Conservation (phyloP, 2,113 vertebrate genomes). For the Sylvilagus bachmani region DNA sequence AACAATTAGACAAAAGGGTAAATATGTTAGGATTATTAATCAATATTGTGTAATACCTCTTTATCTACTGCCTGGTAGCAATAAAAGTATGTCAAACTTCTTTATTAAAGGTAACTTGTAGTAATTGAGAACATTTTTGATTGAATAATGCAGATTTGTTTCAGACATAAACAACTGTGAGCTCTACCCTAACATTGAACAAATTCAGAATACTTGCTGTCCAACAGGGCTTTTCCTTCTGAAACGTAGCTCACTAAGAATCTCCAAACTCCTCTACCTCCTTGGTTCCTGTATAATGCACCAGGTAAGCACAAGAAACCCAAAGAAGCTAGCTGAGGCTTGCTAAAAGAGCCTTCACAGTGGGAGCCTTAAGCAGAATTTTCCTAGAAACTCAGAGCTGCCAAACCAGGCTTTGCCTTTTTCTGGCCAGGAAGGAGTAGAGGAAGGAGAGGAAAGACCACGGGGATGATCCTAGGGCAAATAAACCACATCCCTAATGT, state of each 20-base stretch:
- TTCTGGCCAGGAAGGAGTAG: neutral
- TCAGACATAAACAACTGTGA: constrained; percentile 82
- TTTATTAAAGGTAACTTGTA: constrained; percentile 85
- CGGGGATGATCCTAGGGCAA: neutral
- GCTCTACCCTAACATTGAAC: constrained; percentile 76
- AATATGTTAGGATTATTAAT: constrained; percentile 80
- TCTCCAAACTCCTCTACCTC: constrained; percentile 6
- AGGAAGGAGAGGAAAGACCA: neutral
- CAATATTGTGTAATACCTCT: constrained; percentile 84
- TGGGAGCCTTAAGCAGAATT: constrained; percentile 4
- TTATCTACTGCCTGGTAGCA: constrained; percentile 85
- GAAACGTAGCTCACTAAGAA: constrained; percentile 34
- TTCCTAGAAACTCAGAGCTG: neutral
- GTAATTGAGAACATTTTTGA: constrained; percentile 77
- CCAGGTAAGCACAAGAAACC: neutral
- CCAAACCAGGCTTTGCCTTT: neutral
- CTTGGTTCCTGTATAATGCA: constrained; percentile 56
- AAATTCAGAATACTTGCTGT: constrained; percentile 76
- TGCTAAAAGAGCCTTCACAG: neutral
- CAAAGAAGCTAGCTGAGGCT: neutral
- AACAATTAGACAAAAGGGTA: constrained; percentile 73
- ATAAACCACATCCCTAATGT: neutral
- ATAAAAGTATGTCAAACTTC: constrained; percentile 84
- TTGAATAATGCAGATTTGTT: constrained; percentile 85
- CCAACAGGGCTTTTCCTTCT: constrained; percentile 65